A percentile compares a stretch with the other conserved stretches of the same genome.
phyloP scores from a whole-genome alignment of 2,113 vertebrate genomes.

The Sinocyclocheilus grahami region DNA sequence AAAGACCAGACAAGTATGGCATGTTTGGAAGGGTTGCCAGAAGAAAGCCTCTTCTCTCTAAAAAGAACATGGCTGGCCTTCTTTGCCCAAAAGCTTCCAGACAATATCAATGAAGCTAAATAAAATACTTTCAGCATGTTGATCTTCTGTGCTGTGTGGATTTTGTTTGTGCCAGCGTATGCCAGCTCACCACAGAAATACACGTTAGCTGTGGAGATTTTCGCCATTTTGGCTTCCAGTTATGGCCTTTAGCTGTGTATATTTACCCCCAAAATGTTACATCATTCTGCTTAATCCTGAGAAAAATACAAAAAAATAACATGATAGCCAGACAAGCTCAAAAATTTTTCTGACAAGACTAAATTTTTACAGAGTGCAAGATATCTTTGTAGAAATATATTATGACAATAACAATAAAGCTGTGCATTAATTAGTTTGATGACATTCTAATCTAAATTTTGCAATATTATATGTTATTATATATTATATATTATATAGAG shows the following conservation, averaged over 20 bases:
- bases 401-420: no score
- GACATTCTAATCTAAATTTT: no score
- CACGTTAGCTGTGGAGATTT: conserved; percentile 62
- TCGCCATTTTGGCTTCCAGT: conserved; percentile 63
- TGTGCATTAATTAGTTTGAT: no score
- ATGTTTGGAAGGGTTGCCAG: no score
- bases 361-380: no score
- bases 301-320: conserved; percentile 63
- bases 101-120: conserved; percentile 68
- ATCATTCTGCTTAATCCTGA: conserved; percentile 63
- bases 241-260: conserved; percentile 63
- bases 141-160: conserved; percentile 64
- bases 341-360: no score
- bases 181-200: conserved; percentile 64
- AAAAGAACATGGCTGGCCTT: conserved; percentile 53
- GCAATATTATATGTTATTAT: no score
- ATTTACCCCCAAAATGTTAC: conserved; percentile 61
- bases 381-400: no score
- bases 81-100: conserved; percentile 61
- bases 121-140: conserved; percentile 72
- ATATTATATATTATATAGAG: no score
- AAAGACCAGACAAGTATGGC: no score
- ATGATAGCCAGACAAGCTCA: conserved; percentile 58
- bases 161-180: conserved; percentile 60
- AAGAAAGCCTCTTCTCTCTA: no score